Conservation (phyloP, 2,888 invertebrate species). For the Orthonychiurus folsomi region DNA sequence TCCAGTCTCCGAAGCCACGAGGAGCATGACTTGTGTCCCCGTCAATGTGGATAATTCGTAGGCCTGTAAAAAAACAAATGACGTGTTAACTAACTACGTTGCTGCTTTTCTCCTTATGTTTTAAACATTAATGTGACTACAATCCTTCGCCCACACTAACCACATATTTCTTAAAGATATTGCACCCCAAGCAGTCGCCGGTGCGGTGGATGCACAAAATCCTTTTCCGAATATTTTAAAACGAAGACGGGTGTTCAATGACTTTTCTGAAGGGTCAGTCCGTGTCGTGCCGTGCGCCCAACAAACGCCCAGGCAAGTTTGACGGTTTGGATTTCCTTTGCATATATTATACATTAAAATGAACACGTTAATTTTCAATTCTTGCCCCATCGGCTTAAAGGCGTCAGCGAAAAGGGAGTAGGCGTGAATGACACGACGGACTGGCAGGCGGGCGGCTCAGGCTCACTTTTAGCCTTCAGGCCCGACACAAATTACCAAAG, state of each 20-base stretch:
- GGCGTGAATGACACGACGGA: background rate
- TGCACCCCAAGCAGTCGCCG: no score
- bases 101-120: no score
- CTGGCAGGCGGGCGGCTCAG: no score
- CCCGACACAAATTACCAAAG: background rate
- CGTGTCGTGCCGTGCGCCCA: no score
- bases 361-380: background rate
- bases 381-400: background rate
- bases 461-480: no score
- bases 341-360: background rate
- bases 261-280: no score
- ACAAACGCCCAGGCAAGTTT: background rate
- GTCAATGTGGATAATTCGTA: constrained; percentile 98
- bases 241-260: no score
- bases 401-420: background rate
- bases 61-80: constrained; percentile 58
- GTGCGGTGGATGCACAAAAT: no score
- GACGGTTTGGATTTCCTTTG: background rate
- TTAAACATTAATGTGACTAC: background rate
- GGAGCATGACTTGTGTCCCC: constrained; percentile 98
- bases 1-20: constrained; percentile 97
- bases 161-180: no score
- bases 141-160: background rate
- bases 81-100: background rate
- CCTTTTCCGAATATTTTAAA: no score